These are phyloP conservation scores for Halcyon senegalensis DNA, from an alignment of 2,113 vertebrate genomes.

Conservation along the genomic window DNA sequence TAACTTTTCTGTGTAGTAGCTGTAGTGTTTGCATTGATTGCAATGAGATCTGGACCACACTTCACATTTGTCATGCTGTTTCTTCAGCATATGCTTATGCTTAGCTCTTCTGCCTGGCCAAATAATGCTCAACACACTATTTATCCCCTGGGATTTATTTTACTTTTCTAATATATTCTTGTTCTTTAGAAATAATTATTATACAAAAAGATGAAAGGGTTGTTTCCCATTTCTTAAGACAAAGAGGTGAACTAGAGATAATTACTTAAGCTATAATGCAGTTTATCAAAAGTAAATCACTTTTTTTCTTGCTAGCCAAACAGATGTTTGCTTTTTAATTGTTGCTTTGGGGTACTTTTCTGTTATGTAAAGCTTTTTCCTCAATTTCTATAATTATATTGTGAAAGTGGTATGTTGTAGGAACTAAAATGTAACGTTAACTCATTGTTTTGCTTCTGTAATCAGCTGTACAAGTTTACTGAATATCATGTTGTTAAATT, in stretches of 20 bases:
- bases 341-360: not conserved
- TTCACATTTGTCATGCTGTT: not conserved
- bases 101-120: not conserved
- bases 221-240: not conserved
- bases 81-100: not conserved
- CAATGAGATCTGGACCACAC: not conserved
- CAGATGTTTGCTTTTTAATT: slow-evolving; percentile 10
- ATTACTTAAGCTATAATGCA: not conserved
- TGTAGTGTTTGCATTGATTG: not conserved
- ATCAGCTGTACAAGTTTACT: not conserved
- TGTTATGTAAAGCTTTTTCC: not conserved
- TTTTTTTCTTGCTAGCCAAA: not conserved
- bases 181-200: not conserved
- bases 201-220: slow-evolving; percentile 9
- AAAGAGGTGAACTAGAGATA: slow-evolving; percentile 3
- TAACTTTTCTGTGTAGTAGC: not conserved
- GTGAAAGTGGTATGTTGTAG: not conserved
- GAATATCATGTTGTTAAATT: not conserved
- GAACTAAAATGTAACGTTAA: not conserved
- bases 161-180: slow-evolving; percentile 16
- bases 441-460: not conserved
- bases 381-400: not conserved
- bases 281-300: slow-evolving; percentile 12
- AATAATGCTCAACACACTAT: not conserved
- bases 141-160: not conserved